These are phyloP conservation scores for Syrista parreyssii DNA, from an alignment of 2,888 invertebrate species.

Conservation along the genomic window DNA sequence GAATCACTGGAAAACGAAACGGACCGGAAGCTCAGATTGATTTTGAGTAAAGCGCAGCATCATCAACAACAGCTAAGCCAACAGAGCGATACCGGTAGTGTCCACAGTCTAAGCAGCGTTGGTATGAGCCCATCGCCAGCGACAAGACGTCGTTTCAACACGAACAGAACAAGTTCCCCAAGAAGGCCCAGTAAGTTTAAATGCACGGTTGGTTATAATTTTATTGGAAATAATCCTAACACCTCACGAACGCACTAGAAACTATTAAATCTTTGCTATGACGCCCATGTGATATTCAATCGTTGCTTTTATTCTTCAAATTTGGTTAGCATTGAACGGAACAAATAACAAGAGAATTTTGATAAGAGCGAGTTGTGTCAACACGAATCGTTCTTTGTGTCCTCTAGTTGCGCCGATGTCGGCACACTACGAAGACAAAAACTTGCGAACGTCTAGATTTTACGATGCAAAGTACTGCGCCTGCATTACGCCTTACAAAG, in stretches of 20 bases:
- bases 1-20: constrained; percentile 86
- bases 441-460: constrained; percentile 57
- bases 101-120: constrained; percentile 51
- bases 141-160: constrained; percentile 66
- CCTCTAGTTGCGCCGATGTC: constrained; percentile 59
- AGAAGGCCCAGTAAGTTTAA: constrained; percentile 65
- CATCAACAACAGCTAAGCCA: constrained; percentile 87
- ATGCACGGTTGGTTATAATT: constrained; percentile 9
- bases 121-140: constrained; percentile 67
- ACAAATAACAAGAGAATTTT: neutral
- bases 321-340: neutral
- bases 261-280: constrained; percentile 12
- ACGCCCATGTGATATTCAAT: constrained; percentile 11
- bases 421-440: constrained; percentile 59
- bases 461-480: constrained; percentile 57
- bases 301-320: neutral
- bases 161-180: constrained; percentile 66
- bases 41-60: constrained; percentile 90
- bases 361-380: neutral
- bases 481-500: constrained; percentile 57
- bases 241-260: neutral
- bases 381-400: constrained; percentile 35
- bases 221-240: constrained; percentile 9
- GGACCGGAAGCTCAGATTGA: constrained; percentile 85
- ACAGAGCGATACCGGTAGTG: constrained; percentile 67